phyloP scores from a whole-genome alignment of 2,888 invertebrate species.

The Mechanitis mazaeus region DNA sequence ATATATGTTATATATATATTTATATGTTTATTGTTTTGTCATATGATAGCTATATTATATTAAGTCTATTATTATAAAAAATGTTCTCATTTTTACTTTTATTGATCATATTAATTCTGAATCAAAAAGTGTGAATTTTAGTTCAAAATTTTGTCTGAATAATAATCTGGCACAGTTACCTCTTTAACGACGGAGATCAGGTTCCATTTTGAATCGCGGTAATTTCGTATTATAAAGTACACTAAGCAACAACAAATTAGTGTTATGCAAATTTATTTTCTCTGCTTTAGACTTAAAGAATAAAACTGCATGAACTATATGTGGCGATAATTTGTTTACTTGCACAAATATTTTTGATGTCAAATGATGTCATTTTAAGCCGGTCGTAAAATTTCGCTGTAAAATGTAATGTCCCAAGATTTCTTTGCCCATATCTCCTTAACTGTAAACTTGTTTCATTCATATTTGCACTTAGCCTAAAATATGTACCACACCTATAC shows the following conservation, averaged over 20 bases:
- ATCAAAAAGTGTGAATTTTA: constrained; percentile 15
- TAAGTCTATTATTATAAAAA: too few relatives aligned
- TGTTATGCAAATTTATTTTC: constrained; percentile 18
- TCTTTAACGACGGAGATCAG: constrained; percentile 31
- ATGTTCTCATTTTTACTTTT: too few relatives aligned
- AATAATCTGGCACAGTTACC: constrained; percentile 31
- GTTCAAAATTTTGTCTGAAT: constrained; percentile 23
- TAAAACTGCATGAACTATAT: constrained; percentile 14
- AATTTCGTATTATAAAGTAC: constrained; percentile 31
- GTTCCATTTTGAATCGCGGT: constrained; percentile 33
- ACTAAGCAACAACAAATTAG: constrained; percentile 18
- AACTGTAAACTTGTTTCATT: constrained; percentile 36
- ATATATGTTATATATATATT: too few relatives aligned
- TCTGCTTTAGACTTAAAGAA: constrained; percentile 12
- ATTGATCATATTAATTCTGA: background rate
- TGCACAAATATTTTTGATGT: constrained; percentile 35
- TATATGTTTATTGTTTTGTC: too few relatives aligned
- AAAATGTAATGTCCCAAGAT: constrained; percentile 33
- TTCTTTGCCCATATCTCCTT: constrained; percentile 31
- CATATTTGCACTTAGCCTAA: constrained; percentile 34
- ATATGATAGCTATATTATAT: too few relatives aligned
- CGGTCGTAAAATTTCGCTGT: constrained; percentile 33
- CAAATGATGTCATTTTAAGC: constrained; percentile 38
- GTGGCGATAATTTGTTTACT: constrained; percentile 11
- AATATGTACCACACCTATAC: constrained; percentile 45